A percentile compares a stretch with the other conserved stretches of the same genome.
phyloP scores from a whole-genome alignment of 2,113 vertebrate genomes.

The Eolophus roseicapilla region DNA sequence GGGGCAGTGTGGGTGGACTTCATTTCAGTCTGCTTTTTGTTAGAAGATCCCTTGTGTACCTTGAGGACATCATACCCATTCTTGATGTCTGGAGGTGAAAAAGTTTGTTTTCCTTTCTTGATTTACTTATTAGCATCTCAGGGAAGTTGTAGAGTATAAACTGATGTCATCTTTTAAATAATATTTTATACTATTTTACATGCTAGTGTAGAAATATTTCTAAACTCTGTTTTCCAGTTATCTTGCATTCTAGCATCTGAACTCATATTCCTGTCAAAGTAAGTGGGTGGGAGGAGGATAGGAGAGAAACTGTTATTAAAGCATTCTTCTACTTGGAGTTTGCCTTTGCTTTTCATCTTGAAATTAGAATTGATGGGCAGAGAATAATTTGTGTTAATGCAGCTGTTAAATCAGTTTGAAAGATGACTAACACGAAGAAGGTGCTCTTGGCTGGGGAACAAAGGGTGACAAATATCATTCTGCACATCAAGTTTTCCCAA shows the following conservation, averaged over 20 bases:
- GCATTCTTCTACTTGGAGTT: neutral
- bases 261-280: neutral
- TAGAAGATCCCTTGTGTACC: neutral
- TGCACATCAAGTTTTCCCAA: conserved; percentile 6
- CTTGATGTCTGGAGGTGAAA: neutral
- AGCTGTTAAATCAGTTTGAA: conserved; percentile 15
- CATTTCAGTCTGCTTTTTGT: neutral
- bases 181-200: neutral
- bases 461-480: conserved; percentile 41
- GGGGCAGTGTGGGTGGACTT: rapidly evolving
- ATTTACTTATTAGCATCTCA: neutral
- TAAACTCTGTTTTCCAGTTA: neutral
- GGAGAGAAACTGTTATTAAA: neutral
- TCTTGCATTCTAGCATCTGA: neutral
- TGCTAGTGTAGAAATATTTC: neutral
- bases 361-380: conserved; percentile 14
- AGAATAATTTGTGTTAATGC: neutral
- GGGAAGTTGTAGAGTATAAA: neutral
- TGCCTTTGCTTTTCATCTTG: neutral
- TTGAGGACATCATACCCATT: neutral
- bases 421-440: neutral
- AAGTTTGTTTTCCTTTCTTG: neutral
- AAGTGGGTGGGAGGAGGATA: neutral
- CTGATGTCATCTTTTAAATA: neutral
- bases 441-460: conserved; percentile 15